These are phyloP conservation scores for Andrena dorsata DNA, from an alignment of 2,888 invertebrate genomes.

Conservation along the genomic window DNA sequence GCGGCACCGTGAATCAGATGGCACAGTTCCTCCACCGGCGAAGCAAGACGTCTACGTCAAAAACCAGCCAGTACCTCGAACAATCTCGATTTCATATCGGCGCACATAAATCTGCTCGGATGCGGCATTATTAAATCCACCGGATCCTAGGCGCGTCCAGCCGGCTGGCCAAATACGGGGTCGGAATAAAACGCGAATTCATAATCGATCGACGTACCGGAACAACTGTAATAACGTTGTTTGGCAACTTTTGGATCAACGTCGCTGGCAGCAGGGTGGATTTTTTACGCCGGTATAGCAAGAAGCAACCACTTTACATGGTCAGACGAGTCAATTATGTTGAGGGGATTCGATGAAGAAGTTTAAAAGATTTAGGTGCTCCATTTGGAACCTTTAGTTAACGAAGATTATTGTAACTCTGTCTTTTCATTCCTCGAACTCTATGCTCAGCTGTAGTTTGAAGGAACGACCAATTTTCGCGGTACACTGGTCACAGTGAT, in stretches of 20 bases:
- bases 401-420: not conserved
- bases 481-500: not conserved
- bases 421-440: not conserved
- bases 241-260: not conserved
- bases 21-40: conserved; percentile 36
- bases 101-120: conserved; percentile 52
- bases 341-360: not conserved
- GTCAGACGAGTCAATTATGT: not conserved
- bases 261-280: not conserved
- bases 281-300: not conserved
- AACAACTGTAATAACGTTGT: conserved; percentile 5
- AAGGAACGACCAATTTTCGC: not conserved
- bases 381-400: not conserved
- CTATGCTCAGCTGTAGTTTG: not conserved
- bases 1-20: conserved; percentile 58
- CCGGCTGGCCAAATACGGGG: conserved; percentile 40
- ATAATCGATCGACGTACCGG: conserved; percentile 34
- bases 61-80: conserved; percentile 45
- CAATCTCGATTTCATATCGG: conserved; percentile 65
- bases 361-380: not conserved
- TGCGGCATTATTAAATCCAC: conserved; percentile 57
- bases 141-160: conserved; percentile 29
- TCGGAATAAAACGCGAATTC: conserved; percentile 41
- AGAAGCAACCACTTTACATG: not conserved
- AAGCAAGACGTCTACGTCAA: conserved; percentile 62